Evolutionary conservation across 2,888 invertebrate genomes (phyloP), one percentile per base, ranked within the genome.

Genomic region (Matsumyia berberina): DNA sequence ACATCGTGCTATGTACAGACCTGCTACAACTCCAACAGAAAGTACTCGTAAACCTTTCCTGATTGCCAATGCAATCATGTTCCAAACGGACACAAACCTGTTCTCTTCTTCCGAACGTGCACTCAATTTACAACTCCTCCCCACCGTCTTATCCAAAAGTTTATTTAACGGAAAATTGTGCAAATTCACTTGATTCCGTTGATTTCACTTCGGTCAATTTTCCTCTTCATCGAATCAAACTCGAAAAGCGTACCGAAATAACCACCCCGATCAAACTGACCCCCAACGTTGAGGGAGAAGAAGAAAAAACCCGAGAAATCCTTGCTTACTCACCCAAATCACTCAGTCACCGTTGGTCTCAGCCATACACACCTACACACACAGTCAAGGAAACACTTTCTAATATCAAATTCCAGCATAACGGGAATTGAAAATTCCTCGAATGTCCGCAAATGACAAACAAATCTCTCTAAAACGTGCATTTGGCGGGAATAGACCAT

Each of bases 401-500:
- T 66, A 66, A 72, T 60, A 67, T 69, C 8, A 73, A 80, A 69
- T 67, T 74, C 69, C 8, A 42, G 46, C 72, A 67, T 53, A 60
- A 67, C 67, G 66, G 15, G 60, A 72, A 83, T 73, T 73, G 78
- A 58, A 73, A 78, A 78, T 78, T 78, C 73, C 42, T 64, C 4
- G 37, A 81, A 74, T 76, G 62, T 62, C 78, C 78, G 49, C 78
- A 64, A 78, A 74, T 69, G 78, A 78, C 83, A 69, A 82, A 83
- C 73, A 83, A 83, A 83, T 83, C 83, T 73, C 57, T 83, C 78
- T 15, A 62, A 74, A 62, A 57, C 73, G 81, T 83, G 83, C 78
- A 78, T 78, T 73, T 69, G 67, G 72, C 60, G 66, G 44, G 66
- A 62, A 57, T 60, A 60, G 62, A 78, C 78, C 78, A 79, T 83